Evolutionary conservation across 2,797 vertebrate genomes (phyloP).

Genomic region (Rhinoraja longicauda): DNA sequence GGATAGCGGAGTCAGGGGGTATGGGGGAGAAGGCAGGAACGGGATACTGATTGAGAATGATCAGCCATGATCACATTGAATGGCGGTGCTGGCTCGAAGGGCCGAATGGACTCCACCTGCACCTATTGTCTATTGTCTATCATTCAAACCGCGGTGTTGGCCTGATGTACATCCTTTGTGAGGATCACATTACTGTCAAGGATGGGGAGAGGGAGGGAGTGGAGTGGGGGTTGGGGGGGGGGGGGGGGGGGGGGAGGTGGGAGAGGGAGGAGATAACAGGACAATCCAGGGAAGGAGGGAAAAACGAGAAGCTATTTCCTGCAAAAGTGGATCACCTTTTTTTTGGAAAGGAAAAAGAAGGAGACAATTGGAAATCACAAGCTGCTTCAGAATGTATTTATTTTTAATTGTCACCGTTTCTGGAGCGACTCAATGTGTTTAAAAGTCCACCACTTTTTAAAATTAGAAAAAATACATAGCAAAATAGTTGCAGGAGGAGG

Average conservation of each 20-base stretch:
- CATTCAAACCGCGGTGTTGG: background rate
- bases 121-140: no score
- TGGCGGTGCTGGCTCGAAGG: no score
- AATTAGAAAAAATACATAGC: no score
- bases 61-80: no score
- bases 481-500: no score
- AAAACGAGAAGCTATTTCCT: background rate
- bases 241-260: background rate
- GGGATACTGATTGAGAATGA: no score
- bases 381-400: background rate
- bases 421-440: no score
- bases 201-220: background rate
- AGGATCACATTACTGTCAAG: conserved; percentile 2
- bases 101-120: no score
- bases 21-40: no score
- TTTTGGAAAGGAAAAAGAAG: background rate
- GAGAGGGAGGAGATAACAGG: background rate
- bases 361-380: background rate
- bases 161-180: background rate
- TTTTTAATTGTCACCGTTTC: background rate
- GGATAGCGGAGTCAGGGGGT: no score
- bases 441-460: background rate
- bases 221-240: background rate
- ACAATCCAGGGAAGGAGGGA: background rate
- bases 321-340: background rate